Evolutionary conservation across 1,140 invertebrate genomes (phyloP).

Genomic region (Drosophila nasuta): DNA sequence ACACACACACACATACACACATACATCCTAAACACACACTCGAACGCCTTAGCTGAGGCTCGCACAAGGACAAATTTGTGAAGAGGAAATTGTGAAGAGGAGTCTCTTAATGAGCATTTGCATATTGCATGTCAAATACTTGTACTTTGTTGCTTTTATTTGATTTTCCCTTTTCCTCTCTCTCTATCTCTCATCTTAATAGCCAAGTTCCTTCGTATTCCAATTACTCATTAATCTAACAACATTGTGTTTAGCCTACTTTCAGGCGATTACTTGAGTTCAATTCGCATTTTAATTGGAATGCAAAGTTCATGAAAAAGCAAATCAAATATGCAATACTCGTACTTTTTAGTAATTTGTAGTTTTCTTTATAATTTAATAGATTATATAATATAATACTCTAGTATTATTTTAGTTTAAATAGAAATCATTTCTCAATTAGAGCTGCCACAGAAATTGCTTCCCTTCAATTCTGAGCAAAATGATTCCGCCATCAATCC

Average conservation of each 20-base stretch:
- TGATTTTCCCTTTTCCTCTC: neutral
- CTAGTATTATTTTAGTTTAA: too few relatives aligned
- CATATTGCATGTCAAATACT: constrained; percentile 23
- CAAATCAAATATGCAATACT: neutral
- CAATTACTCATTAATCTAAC: neutral
- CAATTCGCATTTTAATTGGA: neutral
- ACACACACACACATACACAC: neutral
- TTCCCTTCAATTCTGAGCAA: too few relatives aligned
- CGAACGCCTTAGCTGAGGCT: neutral
- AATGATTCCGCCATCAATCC: too few relatives aligned
- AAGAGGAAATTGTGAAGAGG: neutral
- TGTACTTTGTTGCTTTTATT: constrained; percentile 16
- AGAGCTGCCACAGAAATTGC: too few relatives aligned
- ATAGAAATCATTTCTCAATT: too few relatives aligned
- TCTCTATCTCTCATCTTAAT: neutral
- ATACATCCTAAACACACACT: neutral
- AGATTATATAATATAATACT: too few relatives aligned
- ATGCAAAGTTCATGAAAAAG: neutral
- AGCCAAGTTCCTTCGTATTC: constrained; percentile 3
- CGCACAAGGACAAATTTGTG: constrained; percentile 1
- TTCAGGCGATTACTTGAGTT: neutral
- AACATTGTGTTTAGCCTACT: neutral
- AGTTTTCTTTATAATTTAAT: too few relatives aligned
- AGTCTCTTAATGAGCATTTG: constrained; percentile 8
- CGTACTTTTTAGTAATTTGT: too few relatives aligned